Evolutionary conservation across 2,888 invertebrate species (phyloP), one percentile per base, ranked within the genome.

Genomic region (Sarcophaga caerulescens): DNA sequence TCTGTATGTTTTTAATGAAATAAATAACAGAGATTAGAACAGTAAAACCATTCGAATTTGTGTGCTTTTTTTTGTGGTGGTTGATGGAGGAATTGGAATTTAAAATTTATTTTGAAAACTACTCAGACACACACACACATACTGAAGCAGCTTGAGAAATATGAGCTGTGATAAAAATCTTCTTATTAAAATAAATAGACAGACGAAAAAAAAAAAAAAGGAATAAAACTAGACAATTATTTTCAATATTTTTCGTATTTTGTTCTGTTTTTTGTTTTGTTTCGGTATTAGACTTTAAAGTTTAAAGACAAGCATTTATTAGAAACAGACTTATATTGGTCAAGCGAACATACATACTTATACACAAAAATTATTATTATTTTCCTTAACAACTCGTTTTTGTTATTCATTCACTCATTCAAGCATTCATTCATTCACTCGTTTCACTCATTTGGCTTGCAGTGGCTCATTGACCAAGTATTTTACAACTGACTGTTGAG

Each of bases 91-190:
- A 71, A 78, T 57, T 62, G 23, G 12, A 66, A 62, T 76, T 75
- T 57, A 1, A 59, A 71, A 12, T 47, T 69, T 69, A 17, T 11
- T 69, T 52, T 69, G 8, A 35, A 25, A 19, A 45, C 21, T 68
- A 47, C 14, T 47, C 6, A 14, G 1, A 35, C 35, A 35, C 10
- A 10, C 35, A 35, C 1, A 35, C 8, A 35, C 35, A 35, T 4
- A 14, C 17, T 47, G 2, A 17, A 1, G 17, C 81, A 81, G 80
- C 86, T 85, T 83, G 78, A 85, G 84, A 88, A 88, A 85, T 88
- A 88, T 88, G 87, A 87, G 62, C 85, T 69, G 78, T 85, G 87
- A 88, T 88, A 86, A 88, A 80, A 88, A 88, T 88, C 88, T 88
- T 84, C 85, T 65, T 84, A 86, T 84, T 81, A 81, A 77, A 85